phyloP scores from a whole-genome alignment of 2,888 invertebrate genomes.

The Pyrrhia umbra region DNA sequence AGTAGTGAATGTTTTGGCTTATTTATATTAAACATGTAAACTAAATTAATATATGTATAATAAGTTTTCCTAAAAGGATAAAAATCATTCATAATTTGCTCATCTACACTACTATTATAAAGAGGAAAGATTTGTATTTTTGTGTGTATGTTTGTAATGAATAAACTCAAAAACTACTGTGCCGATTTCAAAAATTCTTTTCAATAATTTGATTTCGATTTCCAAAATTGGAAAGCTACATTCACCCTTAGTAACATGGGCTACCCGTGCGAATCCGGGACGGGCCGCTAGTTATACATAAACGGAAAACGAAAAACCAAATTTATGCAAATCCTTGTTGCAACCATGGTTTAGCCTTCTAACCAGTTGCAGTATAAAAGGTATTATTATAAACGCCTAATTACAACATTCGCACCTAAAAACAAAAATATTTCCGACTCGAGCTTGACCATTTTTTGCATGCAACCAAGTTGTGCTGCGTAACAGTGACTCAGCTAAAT shows the following conservation, averaged over 20 bases:
- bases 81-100: background rate
- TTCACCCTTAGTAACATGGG: too few relatives aligned
- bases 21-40: background rate
- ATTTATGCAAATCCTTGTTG: background rate
- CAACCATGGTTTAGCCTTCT: background rate
- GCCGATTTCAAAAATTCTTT: too few relatives aligned
- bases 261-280: too few relatives aligned
- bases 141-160: too few relatives aligned
- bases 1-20: too few relatives aligned
- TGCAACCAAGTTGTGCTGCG: constrained; percentile 17
- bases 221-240: too few relatives aligned
- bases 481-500: constrained; percentile 17
- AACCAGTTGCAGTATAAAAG: constrained; percentile 18
- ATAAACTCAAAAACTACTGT: too few relatives aligned
- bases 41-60: background rate
- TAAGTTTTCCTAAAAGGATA: too few relatives aligned
- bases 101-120: too few relatives aligned
- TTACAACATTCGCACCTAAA: constrained; percentile 30
- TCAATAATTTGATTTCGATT: too few relatives aligned
- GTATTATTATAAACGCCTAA: constrained; percentile 14
- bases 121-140: too few relatives aligned
- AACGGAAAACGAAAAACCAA: background rate
- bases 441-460: constrained; percentile 30
- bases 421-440: constrained; percentile 19
- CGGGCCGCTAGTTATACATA: too few relatives aligned